Evolutionary conservation across 2,888 invertebrate species (phyloP), one percentile per base, ranked within the genome.

Genomic region (Philaethria dido): DNA sequence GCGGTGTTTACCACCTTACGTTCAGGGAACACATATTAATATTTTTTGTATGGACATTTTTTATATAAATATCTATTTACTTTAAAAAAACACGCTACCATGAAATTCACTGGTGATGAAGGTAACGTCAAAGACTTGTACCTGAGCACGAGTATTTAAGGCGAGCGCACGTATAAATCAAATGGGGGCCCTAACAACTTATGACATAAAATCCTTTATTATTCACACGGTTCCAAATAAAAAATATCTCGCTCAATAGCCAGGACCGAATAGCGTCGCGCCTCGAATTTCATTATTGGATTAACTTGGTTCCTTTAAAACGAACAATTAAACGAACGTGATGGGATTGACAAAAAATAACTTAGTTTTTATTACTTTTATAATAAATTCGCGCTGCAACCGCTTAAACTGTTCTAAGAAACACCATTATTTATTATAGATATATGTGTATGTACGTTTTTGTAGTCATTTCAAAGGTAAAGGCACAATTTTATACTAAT

Each of bases 151-250:
- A 52, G 47, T 63, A 25, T 66, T 77, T 74, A 78, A 76, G 77
- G 68, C 64, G 69, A 72, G 60, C 72, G 71, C 69, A 68, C 72
- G 39, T 72, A 73, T 72, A 72, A 69, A 72, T 72, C 90, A 91
- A 86, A 84, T 74, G 76, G 77, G 76, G 77, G 74, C 80, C 79
- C 82, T 85, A 87, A 88, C 85, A 85, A 82, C 88, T 87, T 86
- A 87, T 90, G 90, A 89, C 88, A 88, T 86, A 84, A 88, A 89
- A 83, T 87, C 84, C 85, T 88, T 88, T 89, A 86, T 86, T 86
- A 88, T 88, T 87, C 88, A 86, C 85, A 83, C 82, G 80, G 66
- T 71, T 67, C 75, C 74, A 66, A 71, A 78, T 75, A 80, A 84
- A 84, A 85, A 86, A 82, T 79, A 74, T 69, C 71, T 73, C 66